Conservation (phyloP, 2,888 invertebrate genomes). For the Exocentrus adspersus region DNA sequence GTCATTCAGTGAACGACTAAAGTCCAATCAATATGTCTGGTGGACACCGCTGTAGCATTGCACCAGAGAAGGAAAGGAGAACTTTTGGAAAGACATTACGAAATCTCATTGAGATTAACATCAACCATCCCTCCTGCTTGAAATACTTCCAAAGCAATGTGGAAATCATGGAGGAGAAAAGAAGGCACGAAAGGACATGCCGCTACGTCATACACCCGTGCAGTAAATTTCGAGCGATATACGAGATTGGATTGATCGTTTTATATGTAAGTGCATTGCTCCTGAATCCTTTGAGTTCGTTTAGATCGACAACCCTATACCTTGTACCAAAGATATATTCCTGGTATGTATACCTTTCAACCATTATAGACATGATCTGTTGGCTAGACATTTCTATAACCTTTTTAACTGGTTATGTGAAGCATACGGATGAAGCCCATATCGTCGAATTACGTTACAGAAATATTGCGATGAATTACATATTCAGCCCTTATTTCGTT, state of each 20-base stretch:
- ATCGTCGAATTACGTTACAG: constrained; percentile 30
- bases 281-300: constrained; percentile 33
- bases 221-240: constrained; percentile 28
- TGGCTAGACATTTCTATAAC: constrained; percentile 33
- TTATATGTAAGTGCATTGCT: constrained; percentile 34
- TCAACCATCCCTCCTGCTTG: neutral
- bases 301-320: neutral
- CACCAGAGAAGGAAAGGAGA: too few relatives aligned
- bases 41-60: too few relatives aligned
- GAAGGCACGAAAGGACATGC: constrained; percentile 33
- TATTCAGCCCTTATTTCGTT: constrained; percentile 36
- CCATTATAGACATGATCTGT: constrained; percentile 27
- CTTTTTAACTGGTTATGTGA: constrained; percentile 40
- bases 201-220: constrained; percentile 42
- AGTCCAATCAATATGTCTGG: too few relatives aligned
- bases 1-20: too few relatives aligned
- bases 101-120: neutral
- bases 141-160: constrained; percentile 38
- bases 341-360: neutral
- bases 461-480: constrained; percentile 35
- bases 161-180: constrained; percentile 34
- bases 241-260: constrained; percentile 37
- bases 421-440: neutral
- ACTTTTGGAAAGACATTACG: neutral
- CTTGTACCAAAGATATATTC: too few relatives aligned